Conservation (phyloP, 2,113 vertebrate genomes). For the Lota lota region DNA sequence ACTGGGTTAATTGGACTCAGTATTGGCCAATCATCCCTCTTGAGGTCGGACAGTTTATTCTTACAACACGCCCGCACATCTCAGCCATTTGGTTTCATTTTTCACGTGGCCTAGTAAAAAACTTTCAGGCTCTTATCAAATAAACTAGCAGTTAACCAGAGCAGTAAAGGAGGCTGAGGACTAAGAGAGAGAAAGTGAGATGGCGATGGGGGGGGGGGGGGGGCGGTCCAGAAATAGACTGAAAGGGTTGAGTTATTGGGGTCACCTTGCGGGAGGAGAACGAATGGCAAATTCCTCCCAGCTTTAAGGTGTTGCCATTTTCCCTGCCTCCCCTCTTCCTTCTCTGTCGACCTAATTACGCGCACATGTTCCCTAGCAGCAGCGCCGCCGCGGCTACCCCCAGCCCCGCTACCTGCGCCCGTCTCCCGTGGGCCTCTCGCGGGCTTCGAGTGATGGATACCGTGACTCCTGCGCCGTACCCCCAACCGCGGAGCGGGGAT, state of each 20-base stretch:
- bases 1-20: not conserved
- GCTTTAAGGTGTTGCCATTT: slow-evolving; percentile 72
- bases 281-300: slow-evolving; percentile 66
- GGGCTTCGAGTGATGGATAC: slow-evolving; percentile 74
- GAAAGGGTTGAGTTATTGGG: slow-evolving; percentile 78
- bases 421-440: slow-evolving; percentile 70
- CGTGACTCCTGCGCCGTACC: slow-evolving; percentile 60
- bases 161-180: slow-evolving; percentile 60
- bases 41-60: not conserved
- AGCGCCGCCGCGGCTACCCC: slow-evolving; percentile 61
- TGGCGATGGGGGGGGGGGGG: slow-evolving; percentile 12
- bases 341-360: slow-evolving; percentile 80
- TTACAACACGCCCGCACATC: not conserved
- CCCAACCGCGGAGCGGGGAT: slow-evolving; percentile 74
- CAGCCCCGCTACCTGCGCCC: slow-evolving; percentile 63
- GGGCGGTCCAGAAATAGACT: slow-evolving; percentile 75
- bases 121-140: slow-evolving; percentile 48
- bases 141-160: slow-evolving; percentile 64
- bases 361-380: slow-evolving; percentile 69
- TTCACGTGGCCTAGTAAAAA: slow-evolving; percentile 29
- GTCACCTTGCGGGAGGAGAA: slow-evolving; percentile 80
- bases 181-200: slow-evolving; percentile 32
- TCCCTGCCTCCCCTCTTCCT: slow-evolving; percentile 69
- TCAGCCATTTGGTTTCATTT: not conserved
- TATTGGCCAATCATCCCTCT: not conserved